Evolutionary conservation across 2,797 vertebrate species (phyloP).

Genomic region (Hydrolagus colliei): DNA sequence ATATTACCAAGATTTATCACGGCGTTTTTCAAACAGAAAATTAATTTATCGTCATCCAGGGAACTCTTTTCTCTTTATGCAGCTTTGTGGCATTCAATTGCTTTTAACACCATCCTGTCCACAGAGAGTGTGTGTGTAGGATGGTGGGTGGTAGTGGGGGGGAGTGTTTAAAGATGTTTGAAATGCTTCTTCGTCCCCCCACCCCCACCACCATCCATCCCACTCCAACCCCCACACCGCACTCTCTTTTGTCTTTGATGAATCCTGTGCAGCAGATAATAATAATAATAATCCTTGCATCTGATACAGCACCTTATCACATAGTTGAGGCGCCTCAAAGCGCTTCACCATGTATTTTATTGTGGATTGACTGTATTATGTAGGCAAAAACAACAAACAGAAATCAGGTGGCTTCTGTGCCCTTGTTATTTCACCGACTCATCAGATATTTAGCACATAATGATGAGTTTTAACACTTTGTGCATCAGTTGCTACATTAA

Average conservation of each 20-base stretch:
- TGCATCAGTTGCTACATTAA: too few relatives aligned
- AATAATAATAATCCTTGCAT: too few relatives aligned
- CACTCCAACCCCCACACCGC: neutral
- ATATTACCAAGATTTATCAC: slow-evolving; percentile 52
- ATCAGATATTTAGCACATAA: too few relatives aligned
- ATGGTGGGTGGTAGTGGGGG: neutral
- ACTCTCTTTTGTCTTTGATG: neutral
- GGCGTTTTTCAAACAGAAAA: slow-evolving; percentile 44
- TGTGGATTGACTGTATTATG: too few relatives aligned
- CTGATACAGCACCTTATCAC: too few relatives aligned
- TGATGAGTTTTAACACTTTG: too few relatives aligned
- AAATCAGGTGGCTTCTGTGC: too few relatives aligned
- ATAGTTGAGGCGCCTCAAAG: too few relatives aligned
- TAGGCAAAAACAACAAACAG: too few relatives aligned
- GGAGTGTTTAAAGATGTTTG: neutral
- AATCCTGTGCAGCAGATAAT: too few relatives aligned
- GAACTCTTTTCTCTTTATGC: slow-evolving; percentile 19
- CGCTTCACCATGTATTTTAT: too few relatives aligned
- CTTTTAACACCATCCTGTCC: neutral
- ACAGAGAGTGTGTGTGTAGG: neutral
- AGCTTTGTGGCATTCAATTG: slow-evolving; percentile 6
- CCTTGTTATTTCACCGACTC: too few relatives aligned
- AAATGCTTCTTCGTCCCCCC: neutral
- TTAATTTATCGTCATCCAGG: slow-evolving; percentile 41
- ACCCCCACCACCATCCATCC: neutral